A percentile compares a stretch with the other conserved stretches of the same genome.
Conservation (phyloP, 2,113 vertebrate genomes). For the Felis catus region F.catus_Fca126_mat1.0 CM031428.1:23436501-23437000, state of each 20-base stretch:
- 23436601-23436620: neutral
- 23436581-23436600: constrained; percentile 13
- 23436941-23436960: too few species aligned
- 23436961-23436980: neutral
- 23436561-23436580: neutral
- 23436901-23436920: neutral
- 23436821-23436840: too few species aligned
- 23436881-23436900: neutral
- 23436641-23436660: neutral
- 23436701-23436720: neutral
- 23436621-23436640: neutral
- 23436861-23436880: neutral
- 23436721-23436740: neutral
- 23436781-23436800: neutral
- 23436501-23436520: neutral
- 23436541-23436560: accelerated
- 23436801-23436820: neutral
- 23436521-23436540: neutral
- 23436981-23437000: neutral
- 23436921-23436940: neutral
- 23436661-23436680: neutral
- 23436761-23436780: neutral
- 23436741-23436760: neutral
- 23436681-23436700: neutral
- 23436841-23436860: neutral